phyloP scores from a whole-genome alignment of 2,113 vertebrate species.

The Triplophysa siluroides region DNA sequence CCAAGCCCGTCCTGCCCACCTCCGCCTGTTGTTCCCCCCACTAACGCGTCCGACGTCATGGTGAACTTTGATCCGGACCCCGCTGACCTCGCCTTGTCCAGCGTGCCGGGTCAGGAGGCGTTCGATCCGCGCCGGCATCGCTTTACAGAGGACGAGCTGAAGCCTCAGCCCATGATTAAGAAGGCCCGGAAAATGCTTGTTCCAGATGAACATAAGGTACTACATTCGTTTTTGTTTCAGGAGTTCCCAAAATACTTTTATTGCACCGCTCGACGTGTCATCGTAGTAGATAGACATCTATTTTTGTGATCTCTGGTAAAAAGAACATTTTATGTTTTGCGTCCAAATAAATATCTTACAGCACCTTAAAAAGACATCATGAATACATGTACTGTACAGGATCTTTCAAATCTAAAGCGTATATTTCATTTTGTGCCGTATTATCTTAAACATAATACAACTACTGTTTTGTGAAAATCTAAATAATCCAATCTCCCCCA shows the following conservation, averaged over 20 bases:
- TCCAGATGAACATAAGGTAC: constrained; percentile 88
- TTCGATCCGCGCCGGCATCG: constrained; percentile 88
- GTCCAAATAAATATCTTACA: too few relatives aligned
- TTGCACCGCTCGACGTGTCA: too few relatives aligned
- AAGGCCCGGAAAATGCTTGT: constrained; percentile 90
- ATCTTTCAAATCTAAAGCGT: too few relatives aligned
- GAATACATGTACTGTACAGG: too few relatives aligned
- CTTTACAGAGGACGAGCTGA: constrained; percentile 86
- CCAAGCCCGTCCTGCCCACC: constrained; percentile 68
- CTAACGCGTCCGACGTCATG: constrained; percentile 78
- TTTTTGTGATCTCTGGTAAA: too few relatives aligned
- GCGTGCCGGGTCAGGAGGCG: constrained; percentile 87
- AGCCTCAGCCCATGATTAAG: constrained; percentile 84
- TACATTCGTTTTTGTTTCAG: constrained; percentile 21
- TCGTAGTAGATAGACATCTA: too few relatives aligned
- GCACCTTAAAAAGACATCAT: too few relatives aligned
- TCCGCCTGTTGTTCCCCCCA: constrained; percentile 47
- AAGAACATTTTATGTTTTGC: too few relatives aligned
- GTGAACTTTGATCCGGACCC: constrained; percentile 92
- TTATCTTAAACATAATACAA: too few relatives aligned
- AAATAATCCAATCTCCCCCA: constrained; percentile 48
- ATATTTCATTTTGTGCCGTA: too few relatives aligned
- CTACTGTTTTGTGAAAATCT: neutral
- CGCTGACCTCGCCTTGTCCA: constrained; percentile 86
- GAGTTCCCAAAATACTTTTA: neutral